These are phyloP conservation scores for Penaeus chinensis DNA, from an alignment of 1,140 invertebrate genomes.

Conservation along the genomic window DNA sequence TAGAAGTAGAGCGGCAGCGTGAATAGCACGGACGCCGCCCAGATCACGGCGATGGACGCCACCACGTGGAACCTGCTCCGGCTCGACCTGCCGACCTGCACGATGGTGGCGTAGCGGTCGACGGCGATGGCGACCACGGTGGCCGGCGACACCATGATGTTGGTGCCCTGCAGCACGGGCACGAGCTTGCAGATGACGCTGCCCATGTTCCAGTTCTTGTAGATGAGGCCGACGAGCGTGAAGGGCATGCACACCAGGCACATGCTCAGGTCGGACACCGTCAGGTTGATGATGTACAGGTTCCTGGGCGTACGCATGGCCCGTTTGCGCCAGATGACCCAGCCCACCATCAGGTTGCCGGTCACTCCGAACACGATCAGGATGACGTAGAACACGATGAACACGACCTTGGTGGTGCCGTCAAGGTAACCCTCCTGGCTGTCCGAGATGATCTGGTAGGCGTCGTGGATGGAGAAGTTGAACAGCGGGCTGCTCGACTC, in stretches of 20 bases:
- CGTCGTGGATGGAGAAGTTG: conserved; percentile 70
- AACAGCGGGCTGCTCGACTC: conserved; percentile 69
- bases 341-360: conserved; percentile 69
- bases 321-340: conserved; percentile 68
- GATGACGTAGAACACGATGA: conserved; percentile 66
- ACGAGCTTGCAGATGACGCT: conserved; percentile 73
- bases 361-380: conserved; percentile 68
- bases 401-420: conserved; percentile 63
- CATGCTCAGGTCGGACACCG: conserved; percentile 74
- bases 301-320: conserved; percentile 74
- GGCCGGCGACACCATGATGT: conserved; percentile 74
- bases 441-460: conserved; percentile 65
- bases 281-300: conserved; percentile 75
- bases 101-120: conserved; percentile 73
- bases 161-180: conserved; percentile 73
- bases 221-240: conserved; percentile 70
- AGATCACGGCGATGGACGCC: conserved; percentile 65
- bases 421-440: conserved; percentile 66
- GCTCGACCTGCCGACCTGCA: conserved; percentile 64
- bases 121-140: conserved; percentile 75
- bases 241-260: conserved; percentile 75
- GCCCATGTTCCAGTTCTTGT: conserved; percentile 68
- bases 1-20: conserved; percentile 71
- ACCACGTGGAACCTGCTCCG: conserved; percentile 57
- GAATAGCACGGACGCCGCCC: conserved; percentile 70